Evolutionary conservation across 1,140 invertebrate genomes (phyloP).

Genomic region (Pemphigus obesinymphae): DNA sequence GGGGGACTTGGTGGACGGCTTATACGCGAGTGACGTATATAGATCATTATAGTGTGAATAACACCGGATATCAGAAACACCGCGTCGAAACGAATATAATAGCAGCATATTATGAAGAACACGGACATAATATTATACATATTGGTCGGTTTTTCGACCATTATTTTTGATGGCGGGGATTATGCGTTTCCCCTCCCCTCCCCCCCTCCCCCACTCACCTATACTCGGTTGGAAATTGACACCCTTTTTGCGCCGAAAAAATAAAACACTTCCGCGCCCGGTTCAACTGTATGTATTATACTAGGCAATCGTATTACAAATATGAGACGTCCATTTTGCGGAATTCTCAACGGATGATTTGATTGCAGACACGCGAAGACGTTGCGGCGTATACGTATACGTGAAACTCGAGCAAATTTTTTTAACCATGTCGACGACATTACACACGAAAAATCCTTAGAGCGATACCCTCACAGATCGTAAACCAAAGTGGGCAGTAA

Average conservation of each 20-base stretch:
- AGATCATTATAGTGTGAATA: constrained; percentile 34
- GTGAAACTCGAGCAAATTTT: too few species aligned
- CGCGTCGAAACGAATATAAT: not conserved
- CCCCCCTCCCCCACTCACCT: too few species aligned
- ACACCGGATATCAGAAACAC: not conserved
- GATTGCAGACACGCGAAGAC: not conserved
- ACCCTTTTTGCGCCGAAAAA: not conserved
- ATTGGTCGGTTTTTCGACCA: not conserved
- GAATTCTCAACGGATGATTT: not conserved
- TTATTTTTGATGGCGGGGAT: not conserved
- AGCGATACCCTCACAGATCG: too few species aligned
- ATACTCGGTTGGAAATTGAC: not conserved
- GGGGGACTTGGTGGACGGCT: not conserved
- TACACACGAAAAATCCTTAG: too few species aligned
- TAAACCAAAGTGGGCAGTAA: too few species aligned
- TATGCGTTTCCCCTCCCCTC: too few species aligned
- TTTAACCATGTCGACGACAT: too few species aligned
- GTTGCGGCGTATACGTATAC: too few species aligned
- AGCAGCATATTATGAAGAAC: not conserved
- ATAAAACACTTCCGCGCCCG: not conserved
- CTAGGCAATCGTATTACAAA: not conserved
- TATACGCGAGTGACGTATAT: not conserved
- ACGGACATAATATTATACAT: too few species aligned
- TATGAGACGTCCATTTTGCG: not conserved
- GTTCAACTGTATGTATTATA: not conserved